Evolutionary conservation across 2,113 vertebrate genomes (phyloP).

Genomic region (Oriolus oriolus): DNA sequence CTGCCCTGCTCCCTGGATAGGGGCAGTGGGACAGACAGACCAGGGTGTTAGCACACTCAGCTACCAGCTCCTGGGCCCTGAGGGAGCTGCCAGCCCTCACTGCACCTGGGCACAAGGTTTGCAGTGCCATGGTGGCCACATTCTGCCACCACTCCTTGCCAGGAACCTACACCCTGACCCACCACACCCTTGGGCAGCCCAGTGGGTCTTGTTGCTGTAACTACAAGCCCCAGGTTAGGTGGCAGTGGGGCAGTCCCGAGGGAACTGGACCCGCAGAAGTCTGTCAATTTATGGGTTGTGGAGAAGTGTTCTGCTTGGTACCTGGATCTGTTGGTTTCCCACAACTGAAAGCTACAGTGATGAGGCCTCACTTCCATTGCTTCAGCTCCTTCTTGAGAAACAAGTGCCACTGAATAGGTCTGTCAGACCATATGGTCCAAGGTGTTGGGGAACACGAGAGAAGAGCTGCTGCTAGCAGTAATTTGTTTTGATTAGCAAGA

Average conservation of each 20-base stretch:
- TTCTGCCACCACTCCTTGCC: not conserved
- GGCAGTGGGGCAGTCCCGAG: not conserved
- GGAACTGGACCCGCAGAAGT: not conserved
- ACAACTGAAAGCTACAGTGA: not conserved
- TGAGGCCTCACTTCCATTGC: not conserved
- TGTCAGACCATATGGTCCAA: not conserved
- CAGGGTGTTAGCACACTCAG: not conserved
- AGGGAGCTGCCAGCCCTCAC: not conserved
- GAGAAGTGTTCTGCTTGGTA: not conserved
- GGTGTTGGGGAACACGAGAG: not conserved
- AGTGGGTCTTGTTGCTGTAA: not conserved
- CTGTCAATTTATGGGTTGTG: not conserved
- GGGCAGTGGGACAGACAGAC: not conserved
- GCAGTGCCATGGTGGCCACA: not conserved
- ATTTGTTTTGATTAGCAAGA: not conserved
- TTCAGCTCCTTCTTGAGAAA: not conserved
- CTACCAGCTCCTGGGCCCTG: fast-evolving
- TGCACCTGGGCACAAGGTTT: not conserved
- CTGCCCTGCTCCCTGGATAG: not conserved
- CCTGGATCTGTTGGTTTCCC: not conserved
- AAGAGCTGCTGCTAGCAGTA: not conserved
- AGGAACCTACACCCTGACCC: not conserved
- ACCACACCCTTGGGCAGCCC: not conserved
- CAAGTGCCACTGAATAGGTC: not conserved
- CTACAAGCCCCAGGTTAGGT: not conserved